A percentile compares a stretch with the other conserved stretches of the same genome.
These are phyloP conservation scores for Xestia c-nigrum DNA, from an alignment of 2,888 invertebrate genomes.

Conservation along the genomic window DNA sequence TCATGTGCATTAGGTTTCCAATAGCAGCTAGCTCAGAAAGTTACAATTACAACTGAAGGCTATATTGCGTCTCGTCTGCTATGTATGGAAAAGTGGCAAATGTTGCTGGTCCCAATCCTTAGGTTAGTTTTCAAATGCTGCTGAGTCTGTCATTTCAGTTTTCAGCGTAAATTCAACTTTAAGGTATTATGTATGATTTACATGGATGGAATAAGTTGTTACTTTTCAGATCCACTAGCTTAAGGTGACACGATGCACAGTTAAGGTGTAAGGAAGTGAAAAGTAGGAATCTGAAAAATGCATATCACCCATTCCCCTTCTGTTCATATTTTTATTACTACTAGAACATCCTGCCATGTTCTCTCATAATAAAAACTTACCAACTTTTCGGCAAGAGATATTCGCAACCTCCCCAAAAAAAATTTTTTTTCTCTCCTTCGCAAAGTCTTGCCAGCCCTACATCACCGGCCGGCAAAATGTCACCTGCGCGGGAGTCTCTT, in stretches of 20 bases:
- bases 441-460: constrained; percentile 10
- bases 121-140: background rate
- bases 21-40: constrained; percentile 24
- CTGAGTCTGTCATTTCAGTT: background rate
- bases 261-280: background rate
- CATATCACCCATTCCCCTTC: no score
- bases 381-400: background rate
- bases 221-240: background rate
- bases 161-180: background rate
- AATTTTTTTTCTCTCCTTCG: background rate
- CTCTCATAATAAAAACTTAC: background rate
- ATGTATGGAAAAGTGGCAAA: background rate
- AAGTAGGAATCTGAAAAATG: no score
- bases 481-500: constrained; percentile 68
- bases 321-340: background rate
- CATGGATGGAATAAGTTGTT: background rate
- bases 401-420: background rate
- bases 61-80: no score
- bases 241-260: background rate
- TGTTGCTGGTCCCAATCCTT: background rate
- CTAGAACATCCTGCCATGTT: background rate
- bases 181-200: background rate
- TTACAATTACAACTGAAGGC: background rate
- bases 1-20: constrained; percentile 16
- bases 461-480: constrained; percentile 66